Evolutionary conservation across 2,113 vertebrate genomes (phyloP).

Genomic region (Urocolius indicus): DNA sequence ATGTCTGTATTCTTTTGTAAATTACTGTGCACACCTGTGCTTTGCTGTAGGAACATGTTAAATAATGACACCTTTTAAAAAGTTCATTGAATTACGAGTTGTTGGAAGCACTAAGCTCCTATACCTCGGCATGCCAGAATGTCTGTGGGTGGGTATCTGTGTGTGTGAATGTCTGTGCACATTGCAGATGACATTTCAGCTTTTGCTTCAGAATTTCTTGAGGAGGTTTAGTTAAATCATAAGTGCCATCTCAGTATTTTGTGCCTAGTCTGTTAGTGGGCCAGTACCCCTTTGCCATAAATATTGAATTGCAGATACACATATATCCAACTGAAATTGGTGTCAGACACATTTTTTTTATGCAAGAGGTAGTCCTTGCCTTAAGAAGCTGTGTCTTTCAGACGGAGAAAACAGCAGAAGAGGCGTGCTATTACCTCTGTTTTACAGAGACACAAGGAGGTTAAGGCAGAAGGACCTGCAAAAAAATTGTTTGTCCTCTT

Average conservation of each 20-base stretch:
- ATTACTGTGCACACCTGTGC: not conserved
- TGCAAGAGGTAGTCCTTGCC: not conserved
- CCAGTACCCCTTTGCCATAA: not conserved
- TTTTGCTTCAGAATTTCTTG: not conserved
- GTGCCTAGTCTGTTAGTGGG: not conserved
- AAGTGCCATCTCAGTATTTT: not conserved
- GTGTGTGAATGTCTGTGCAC: not conserved
- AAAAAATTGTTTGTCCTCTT: not conserved
- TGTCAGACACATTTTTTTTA: not conserved
- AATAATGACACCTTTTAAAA: constrained; percentile 9
- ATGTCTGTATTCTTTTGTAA: not conserved
- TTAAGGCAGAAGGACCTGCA: not conserved
- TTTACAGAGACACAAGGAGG: not conserved
- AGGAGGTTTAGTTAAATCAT: not conserved
- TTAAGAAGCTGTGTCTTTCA: not conserved
- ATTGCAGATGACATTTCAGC: not conserved
- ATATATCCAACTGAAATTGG: not conserved
- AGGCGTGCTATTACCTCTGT: not conserved
- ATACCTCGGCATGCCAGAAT: not conserved
- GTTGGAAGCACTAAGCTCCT: not conserved
- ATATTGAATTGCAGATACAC: not conserved
- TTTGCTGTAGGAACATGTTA: not conserved
- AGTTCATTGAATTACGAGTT: not conserved
- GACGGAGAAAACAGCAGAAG: not conserved
- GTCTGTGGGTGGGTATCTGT: not conserved